Evolutionary conservation across 2,888 invertebrate genomes (phyloP).

Genomic region (Prosopocoilus inquinatus): DNA sequence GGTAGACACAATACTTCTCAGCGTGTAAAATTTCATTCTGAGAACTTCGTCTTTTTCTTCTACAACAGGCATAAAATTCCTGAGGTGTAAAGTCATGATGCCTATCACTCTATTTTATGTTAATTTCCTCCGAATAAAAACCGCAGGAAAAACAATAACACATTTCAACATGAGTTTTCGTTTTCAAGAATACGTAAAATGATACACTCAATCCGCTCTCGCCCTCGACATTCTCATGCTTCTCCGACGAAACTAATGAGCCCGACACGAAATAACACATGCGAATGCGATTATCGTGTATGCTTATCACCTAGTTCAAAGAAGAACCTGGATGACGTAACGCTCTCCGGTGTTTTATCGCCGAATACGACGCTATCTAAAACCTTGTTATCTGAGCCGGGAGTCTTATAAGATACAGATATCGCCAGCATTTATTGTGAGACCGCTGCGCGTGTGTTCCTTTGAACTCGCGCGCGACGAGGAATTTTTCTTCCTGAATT

Average conservation of each 20-base stretch:
- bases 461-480: too few species aligned
- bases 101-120: slow-evolving; percentile 2
- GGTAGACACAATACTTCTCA: too few species aligned
- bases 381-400: neutral
- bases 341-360: neutral
- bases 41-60: too few species aligned
- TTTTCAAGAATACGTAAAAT: neutral
- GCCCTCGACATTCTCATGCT: slow-evolving; percentile 9
- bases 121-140: neutral
- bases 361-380: neutral
- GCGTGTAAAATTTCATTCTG: too few species aligned
- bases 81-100: neutral
- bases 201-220: neutral
- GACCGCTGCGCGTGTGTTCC: too few species aligned
- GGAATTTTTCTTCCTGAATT: too few species aligned
- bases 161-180: neutral
- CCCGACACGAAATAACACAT: slow-evolving; percentile 3
- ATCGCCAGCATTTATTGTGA: too few species aligned
- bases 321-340: slow-evolving; percentile 5
- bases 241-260: slow-evolving; percentile 14
- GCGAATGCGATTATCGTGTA: slow-evolving; percentile 1
- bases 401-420: too few species aligned
- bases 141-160: neutral
- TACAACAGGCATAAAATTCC: too few species aligned
- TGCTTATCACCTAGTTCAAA: slow-evolving; percentile 9